Conservation (phyloP, 2,797 vertebrate genomes). For the Oreonectes daqikongensis region DNA sequence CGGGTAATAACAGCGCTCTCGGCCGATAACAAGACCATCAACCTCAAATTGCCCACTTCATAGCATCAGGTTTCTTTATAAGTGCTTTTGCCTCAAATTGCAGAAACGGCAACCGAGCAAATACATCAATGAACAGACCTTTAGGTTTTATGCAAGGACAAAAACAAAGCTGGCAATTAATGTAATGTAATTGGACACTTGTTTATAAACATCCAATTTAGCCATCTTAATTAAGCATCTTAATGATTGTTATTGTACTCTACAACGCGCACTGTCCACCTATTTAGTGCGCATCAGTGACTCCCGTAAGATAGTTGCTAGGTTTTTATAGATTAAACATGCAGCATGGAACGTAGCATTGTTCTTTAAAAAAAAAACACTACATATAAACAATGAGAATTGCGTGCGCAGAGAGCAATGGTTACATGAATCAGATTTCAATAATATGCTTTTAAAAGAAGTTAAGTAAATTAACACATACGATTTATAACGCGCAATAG, state of each 20-base stretch:
- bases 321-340: neutral
- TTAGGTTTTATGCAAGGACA: neutral
- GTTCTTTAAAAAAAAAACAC: neutral
- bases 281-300: slow-evolving; percentile 31
- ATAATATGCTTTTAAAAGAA: neutral
- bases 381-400: neutral
- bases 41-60: slow-evolving; percentile 23
- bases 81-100: slow-evolving; percentile 19
- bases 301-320: slow-evolving; percentile 8
- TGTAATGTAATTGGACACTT: slow-evolving; percentile 9
- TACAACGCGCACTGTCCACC: neutral
- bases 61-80: slow-evolving; percentile 29
- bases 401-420: too few species aligned
- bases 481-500: neutral
- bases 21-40: slow-evolving; percentile 29
- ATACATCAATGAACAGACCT: neutral
- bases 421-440: too few species aligned
- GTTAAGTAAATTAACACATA: too few species aligned
- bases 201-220: slow-evolving; percentile 34
- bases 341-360: neutral
- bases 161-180: neutral
- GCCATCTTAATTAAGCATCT: slow-evolving; percentile 28
- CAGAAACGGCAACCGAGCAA: neutral
- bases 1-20: slow-evolving; percentile 25
- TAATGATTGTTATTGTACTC: slow-evolving; percentile 41